These are phyloP conservation scores for Aptenodytes patagonicus DNA, from an alignment of 2,113 vertebrate species.

Conservation along the genomic window DNA sequence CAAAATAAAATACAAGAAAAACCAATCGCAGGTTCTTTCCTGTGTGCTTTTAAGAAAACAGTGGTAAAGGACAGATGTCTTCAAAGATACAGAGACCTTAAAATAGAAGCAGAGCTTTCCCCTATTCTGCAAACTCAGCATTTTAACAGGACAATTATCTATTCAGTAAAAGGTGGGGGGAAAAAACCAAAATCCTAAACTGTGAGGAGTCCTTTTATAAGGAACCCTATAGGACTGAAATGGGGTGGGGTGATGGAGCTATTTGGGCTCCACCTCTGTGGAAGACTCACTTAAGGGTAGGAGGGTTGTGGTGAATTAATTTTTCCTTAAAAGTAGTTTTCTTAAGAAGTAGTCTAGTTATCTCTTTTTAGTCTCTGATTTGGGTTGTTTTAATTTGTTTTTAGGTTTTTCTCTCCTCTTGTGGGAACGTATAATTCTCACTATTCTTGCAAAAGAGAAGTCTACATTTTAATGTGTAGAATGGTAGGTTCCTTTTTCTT, in stretches of 20 bases:
- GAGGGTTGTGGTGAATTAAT: background rate
- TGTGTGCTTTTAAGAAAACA: background rate
- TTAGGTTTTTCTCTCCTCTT: background rate
- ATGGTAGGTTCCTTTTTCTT: background rate
- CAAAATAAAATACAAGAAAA: background rate
- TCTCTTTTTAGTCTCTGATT: background rate
- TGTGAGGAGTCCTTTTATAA: background rate
- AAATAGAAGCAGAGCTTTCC: background rate
- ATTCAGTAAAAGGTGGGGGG: background rate
- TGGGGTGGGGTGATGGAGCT: background rate
- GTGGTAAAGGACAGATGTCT: background rate
- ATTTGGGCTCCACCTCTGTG: background rate
- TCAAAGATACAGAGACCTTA: background rate
- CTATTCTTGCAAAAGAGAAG: background rate
- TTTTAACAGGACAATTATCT: background rate
- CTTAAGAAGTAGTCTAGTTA: background rate
- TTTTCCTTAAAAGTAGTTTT: background rate
- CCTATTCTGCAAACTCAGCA: background rate
- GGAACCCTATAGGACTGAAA: background rate
- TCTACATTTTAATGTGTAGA: background rate
- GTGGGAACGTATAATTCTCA: background rate
- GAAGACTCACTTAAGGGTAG: background rate
- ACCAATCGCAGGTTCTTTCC: background rate
- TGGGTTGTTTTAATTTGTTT: background rate
- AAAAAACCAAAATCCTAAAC: background rate